phyloP scores from a whole-genome alignment of 2,797 vertebrate species.

The Ctenosaura bakeri region DNA sequence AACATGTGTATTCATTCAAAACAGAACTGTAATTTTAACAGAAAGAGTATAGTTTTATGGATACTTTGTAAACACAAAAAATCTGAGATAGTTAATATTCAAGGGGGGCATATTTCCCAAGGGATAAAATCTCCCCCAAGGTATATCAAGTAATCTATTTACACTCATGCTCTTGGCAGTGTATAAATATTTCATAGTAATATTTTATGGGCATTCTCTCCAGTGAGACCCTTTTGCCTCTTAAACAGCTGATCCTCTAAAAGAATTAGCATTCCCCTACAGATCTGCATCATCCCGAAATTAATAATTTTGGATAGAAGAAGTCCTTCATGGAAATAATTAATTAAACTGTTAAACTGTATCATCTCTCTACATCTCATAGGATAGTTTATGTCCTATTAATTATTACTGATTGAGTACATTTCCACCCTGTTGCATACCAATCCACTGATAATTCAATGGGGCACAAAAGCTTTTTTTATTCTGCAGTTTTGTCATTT shows the following conservation, averaged over 20 bases:
- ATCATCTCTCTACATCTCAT: background rate
- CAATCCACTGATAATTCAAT: background rate
- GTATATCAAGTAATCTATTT: background rate
- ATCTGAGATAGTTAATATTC: background rate
- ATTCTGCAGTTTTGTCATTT: background rate
- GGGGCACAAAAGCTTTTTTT: background rate
- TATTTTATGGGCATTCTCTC: background rate
- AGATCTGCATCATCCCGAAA: background rate
- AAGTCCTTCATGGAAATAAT: slow-evolving; percentile 2
- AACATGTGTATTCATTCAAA: slow-evolving; percentile 32
- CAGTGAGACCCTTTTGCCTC: background rate
- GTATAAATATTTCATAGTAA: slow-evolving; percentile 1
- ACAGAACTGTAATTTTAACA: slow-evolving; percentile 49
- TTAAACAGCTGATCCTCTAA: background rate
- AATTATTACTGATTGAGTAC: background rate
- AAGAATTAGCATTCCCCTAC: background rate
- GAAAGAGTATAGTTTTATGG: slow-evolving; percentile 17
- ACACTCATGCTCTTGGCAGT: background rate
- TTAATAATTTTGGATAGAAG: slow-evolving; percentile 18
- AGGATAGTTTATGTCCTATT: slow-evolving; percentile 11
- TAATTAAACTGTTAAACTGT: background rate
- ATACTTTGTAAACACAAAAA: slow-evolving; percentile 33
- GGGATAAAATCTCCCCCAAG: background rate
- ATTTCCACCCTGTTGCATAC: background rate
- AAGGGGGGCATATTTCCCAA: background rate